phyloP scores from a whole-genome alignment of 2,797 vertebrate genomes.

The Hybognathus amarus region DNA sequence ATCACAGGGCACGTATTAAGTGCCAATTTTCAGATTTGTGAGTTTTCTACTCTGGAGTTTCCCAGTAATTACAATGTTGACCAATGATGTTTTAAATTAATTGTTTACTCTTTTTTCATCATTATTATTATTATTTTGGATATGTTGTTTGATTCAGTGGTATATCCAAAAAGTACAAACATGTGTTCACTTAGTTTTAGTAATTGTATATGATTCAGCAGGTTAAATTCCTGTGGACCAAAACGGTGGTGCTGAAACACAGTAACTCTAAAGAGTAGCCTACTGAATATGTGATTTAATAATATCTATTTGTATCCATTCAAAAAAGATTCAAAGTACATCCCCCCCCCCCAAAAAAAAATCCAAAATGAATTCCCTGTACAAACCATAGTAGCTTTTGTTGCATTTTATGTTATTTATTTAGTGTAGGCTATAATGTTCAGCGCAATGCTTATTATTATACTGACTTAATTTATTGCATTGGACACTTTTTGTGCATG shows the following conservation, averaged over 20 bases:
- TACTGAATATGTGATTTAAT: background rate
- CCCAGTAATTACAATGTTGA: background rate
- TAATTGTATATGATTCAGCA: background rate
- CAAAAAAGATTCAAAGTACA: background rate
- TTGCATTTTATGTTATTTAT: background rate
- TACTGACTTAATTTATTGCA: background rate
- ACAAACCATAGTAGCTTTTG: background rate
- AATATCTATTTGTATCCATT: background rate
- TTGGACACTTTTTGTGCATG: background rate
- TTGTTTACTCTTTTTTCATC: background rate
- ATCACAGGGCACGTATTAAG: background rate
- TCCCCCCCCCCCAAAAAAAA: background rate
- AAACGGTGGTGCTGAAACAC: constrained; percentile 30
- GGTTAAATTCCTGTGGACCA: constrained; percentile 4
- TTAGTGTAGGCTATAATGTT: background rate
- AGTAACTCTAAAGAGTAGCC: background rate
- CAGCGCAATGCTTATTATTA: background rate
- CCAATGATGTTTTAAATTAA: no score
- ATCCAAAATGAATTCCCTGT: background rate
- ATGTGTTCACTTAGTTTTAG: background rate
- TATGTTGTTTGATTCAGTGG: background rate
- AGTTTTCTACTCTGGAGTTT: background rate
- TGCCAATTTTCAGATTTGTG: background rate
- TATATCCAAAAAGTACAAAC: background rate
- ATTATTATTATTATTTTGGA: background rate